phyloP scores from a whole-genome alignment of 2,113 vertebrate genomes.

The Indri indri region DNA sequence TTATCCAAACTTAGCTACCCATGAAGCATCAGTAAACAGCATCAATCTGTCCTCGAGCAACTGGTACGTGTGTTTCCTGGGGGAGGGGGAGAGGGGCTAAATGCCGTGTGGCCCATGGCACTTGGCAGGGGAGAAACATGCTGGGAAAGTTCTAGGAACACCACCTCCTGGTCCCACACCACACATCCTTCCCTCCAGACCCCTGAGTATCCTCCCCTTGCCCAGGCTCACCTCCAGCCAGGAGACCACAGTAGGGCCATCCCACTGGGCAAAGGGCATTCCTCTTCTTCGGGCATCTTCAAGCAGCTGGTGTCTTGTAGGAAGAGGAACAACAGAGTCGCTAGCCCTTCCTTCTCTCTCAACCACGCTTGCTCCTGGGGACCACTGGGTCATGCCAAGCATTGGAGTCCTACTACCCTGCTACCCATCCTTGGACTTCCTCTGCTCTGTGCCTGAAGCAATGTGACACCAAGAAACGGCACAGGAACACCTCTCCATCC shows the following conservation, averaged over 20 bases:
- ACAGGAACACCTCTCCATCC: neutral
- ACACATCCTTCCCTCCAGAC: neutral
- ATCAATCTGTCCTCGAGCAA: neutral
- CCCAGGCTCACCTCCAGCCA: slow-evolving; percentile 94
- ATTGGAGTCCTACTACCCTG: neutral
- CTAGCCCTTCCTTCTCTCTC: neutral
- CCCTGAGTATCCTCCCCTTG: rapidly evolving
- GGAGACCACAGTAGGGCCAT: slow-evolving; percentile 97
- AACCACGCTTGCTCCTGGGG: neutral
- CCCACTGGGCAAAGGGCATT: slow-evolving; percentile 96
- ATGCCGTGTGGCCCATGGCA: neutral
- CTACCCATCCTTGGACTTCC: neutral
- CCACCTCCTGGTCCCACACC: neutral
- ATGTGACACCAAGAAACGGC: neutral
- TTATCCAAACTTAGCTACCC: neutral
- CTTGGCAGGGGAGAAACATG: neutral
- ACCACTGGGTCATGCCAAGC: neutral
- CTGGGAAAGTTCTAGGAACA: neutral
- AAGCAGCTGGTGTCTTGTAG: slow-evolving; percentile 93
- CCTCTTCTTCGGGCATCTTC: slow-evolving; percentile 97
- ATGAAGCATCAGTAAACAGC: neutral
- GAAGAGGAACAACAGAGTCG: slow-evolving; percentile 47
- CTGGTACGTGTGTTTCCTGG: neutral
- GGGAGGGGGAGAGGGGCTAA: neutral
- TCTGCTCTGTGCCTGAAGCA: neutral